A percentile compares a stretch with the other conserved stretches of the same genome.
These are phyloP conservation scores for Napeogenes inachia DNA, from an alignment of 2,888 invertebrate species.

Conservation along the genomic window DNA sequence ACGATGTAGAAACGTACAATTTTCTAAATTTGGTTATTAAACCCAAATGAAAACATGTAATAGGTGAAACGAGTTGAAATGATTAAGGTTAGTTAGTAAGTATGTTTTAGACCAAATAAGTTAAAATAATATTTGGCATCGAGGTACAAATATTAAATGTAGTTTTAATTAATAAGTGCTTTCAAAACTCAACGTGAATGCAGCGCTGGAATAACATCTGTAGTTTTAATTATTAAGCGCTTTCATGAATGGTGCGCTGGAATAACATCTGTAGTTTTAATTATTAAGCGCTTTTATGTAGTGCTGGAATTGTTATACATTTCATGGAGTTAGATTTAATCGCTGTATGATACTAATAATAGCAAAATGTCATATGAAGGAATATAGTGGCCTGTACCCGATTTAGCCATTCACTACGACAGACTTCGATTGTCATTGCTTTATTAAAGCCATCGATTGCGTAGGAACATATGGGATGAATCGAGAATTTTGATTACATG, in stretches of 20 bases:
- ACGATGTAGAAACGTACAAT: conserved; percentile 22
- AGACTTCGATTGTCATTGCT: conserved; percentile 25
- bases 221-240: no score
- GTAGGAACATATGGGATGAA: conserved; percentile 22
- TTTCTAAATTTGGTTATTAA: conserved; percentile 19
- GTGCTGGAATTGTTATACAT: no score
- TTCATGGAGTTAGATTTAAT: background rate
- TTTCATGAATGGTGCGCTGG: no score
- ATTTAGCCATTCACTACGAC: conserved; percentile 22
- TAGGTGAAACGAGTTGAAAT: conserved; percentile 11
- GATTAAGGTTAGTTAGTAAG: conserved; percentile 3
- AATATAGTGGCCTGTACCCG: conserved; percentile 17
- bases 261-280: no score
- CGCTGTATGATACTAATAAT: conserved; percentile 13
- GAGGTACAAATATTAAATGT: no score
- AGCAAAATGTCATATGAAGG: conserved; percentile 12
- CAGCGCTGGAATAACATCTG: no score
- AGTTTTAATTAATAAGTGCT: no score
- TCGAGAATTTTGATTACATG: conserved; percentile 29
- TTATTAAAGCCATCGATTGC: conserved; percentile 25
- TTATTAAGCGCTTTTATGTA: no score
- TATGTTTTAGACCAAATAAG: no score
- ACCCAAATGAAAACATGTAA: conserved; percentile 17
- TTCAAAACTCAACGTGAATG: no score
- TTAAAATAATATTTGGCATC: no score